A percentile compares a stretch with the other conserved stretches of the same genome.
phyloP scores from a whole-genome alignment of 2,888 invertebrate species.

The Chaetogeoica ovagalla region DNA sequence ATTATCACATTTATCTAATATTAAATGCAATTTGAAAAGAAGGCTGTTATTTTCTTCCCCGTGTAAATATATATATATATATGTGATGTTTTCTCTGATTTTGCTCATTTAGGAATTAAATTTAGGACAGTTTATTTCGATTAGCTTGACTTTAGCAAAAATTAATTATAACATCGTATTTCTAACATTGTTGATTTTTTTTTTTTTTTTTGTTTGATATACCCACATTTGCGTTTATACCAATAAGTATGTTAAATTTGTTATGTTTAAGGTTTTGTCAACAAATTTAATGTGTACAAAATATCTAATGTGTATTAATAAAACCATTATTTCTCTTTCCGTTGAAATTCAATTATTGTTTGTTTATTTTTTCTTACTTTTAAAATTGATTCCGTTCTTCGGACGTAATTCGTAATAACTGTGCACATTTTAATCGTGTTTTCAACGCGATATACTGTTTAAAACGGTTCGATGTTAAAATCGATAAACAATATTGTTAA shows the following conservation, averaged over 20 bases:
- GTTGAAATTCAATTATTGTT: constrained; percentile 33
- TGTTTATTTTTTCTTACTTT: neutral
- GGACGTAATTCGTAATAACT: neutral
- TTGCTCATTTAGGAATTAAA: constrained; percentile 49
- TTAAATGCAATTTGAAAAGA: constrained; percentile 37
- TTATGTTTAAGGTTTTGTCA: constrained; percentile 36
- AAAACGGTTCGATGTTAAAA: too few relatives aligned
- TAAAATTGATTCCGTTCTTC: constrained; percentile 8
- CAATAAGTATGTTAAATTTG: constrained; percentile 29
- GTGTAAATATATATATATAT: constrained; percentile 48
- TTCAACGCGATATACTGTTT: too few relatives aligned
- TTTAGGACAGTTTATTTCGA: constrained; percentile 19
- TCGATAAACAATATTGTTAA: too few relatives aligned
- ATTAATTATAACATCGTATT: constrained; percentile 37
- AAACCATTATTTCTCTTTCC: constrained; percentile 37
- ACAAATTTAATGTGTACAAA: constrained; percentile 39
- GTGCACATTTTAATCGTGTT: neutral
- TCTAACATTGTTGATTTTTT: constrained; percentile 48
- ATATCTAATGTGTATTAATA: constrained; percentile 43
- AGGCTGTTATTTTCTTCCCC: constrained; percentile 42
- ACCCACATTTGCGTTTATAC: constrained; percentile 26
- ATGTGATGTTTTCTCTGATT: constrained; percentile 45
- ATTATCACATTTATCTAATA: constrained; percentile 9
- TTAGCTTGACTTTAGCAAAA: constrained; percentile 36
- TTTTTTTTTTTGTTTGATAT: constrained; percentile 41